Evolutionary conservation across 1,140 invertebrate genomes (phyloP).

Genomic region (Macrobrachium nipponense): DNA sequence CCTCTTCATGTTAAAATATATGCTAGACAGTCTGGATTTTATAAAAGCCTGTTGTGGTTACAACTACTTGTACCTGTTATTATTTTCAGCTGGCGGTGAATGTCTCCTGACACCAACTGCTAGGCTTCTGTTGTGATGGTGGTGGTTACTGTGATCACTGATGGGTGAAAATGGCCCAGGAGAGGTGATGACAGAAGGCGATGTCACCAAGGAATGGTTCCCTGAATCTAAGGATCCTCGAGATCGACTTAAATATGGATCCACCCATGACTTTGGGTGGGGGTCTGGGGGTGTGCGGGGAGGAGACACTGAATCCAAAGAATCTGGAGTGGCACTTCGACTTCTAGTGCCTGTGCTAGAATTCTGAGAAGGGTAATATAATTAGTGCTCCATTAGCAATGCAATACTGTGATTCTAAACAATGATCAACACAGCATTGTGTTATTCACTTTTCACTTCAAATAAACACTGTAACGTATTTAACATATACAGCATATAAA

Average conservation of each 20-base stretch:
- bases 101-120: slow-evolving; percentile 28
- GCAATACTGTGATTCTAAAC: not conserved
- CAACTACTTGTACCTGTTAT: slow-evolving; percentile 2
- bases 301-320: slow-evolving; percentile 73
- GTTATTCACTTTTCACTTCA: not conserved
- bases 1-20: not conserved
- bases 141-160: slow-evolving; percentile 19
- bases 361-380: slow-evolving; percentile 16
- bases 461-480: not conserved
- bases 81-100: slow-evolving; percentile 28
- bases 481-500: not conserved
- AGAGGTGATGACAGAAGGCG: slow-evolving; percentile 38
- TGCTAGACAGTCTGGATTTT: no score
- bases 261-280: slow-evolving; percentile 56
- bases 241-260: slow-evolving; percentile 61
- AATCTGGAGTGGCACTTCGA: slow-evolving; percentile 88
- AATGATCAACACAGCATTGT: not conserved
- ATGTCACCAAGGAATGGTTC: slow-evolving; percentile 49
- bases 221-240: slow-evolving; percentile 56
- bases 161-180: slow-evolving; percentile 30
- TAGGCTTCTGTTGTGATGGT: not conserved
- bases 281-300: slow-evolving; percentile 65
- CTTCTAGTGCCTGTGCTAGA: slow-evolving; percentile 80
- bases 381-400: not conserved
- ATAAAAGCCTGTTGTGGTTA: not conserved